These are phyloP conservation scores for Drosophila bunnanda DNA, from an alignment of 2,888 invertebrate species.

Conservation along the genomic window DNA sequence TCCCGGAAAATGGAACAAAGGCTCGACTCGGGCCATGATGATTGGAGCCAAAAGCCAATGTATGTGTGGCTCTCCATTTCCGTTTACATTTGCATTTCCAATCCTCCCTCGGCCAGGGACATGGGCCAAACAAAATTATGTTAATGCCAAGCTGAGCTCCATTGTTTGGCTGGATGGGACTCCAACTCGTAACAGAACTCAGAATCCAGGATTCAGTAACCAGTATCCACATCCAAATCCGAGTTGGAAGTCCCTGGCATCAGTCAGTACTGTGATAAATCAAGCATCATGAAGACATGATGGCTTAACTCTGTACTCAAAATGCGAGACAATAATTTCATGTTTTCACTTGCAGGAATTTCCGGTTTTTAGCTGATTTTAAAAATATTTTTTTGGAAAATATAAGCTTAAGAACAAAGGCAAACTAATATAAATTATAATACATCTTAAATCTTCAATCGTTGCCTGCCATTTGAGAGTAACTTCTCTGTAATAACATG, in stretches of 20 bases:
- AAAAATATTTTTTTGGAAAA: neutral
- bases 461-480: neutral
- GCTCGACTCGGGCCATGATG: constrained; percentile 6
- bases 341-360: neutral
- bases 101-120: constrained; percentile 1
- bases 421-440: too few species aligned
- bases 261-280: constrained; percentile 22
- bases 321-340: neutral
- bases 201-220: neutral
- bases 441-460: neutral
- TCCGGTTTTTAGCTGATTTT: neutral
- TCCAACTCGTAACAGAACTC: neutral
- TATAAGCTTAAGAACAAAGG: too few species aligned
- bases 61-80: neutral
- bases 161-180: constrained; percentile 4
- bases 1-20: constrained; percentile 6
- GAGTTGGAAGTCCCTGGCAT: neutral
- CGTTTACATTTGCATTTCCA: constrained; percentile 6
- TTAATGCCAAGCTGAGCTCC: constrained; percentile 20
- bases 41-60: constrained; percentile 14
- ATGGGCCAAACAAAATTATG: constrained; percentile 35
- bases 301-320: neutral
- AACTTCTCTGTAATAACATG: neutral
- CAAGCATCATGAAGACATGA: constrained; percentile 1
- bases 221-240: neutral